phyloP scores from a whole-genome alignment of 2,888 invertebrate species.

The Drosophila pseudotakahashii region DNA sequence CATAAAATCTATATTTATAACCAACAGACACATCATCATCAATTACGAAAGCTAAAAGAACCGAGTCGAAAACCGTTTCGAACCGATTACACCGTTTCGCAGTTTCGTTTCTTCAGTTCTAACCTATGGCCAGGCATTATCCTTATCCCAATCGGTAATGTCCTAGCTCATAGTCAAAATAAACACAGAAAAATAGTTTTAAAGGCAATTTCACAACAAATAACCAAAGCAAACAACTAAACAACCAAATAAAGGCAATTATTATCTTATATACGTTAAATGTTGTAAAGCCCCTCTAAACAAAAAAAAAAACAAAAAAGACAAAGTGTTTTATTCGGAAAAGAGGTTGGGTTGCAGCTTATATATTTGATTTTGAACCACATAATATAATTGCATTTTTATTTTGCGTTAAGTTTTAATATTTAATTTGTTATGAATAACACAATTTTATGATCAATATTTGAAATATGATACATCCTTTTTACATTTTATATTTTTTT shows the following conservation, averaged over 20 bases:
- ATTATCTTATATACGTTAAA: conserved; percentile 78
- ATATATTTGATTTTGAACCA: no score
- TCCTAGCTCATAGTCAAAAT: conserved; percentile 7
- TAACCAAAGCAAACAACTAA: conserved; percentile 30
- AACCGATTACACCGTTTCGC: conserved; percentile 35
- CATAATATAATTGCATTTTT: not conserved
- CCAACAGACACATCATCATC: conserved; percentile 48
- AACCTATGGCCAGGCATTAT: conserved; percentile 3
- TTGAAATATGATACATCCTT: no score
- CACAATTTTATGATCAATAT: no score
- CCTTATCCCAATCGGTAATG: not conserved
- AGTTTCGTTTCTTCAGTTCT: conserved; percentile 28
- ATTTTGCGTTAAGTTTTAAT: not conserved
- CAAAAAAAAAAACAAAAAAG: conserved; percentile 8
- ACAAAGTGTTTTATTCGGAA: conserved; percentile 13
- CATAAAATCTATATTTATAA: conserved; percentile 9
- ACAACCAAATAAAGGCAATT: conserved; percentile 53
- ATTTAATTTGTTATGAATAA: not conserved
- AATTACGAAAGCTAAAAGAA: conserved; percentile 32
- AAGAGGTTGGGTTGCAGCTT: not conserved
- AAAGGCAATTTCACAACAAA: conserved; percentile 54
- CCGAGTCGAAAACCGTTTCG: conserved; percentile 36
- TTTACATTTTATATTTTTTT: no score
- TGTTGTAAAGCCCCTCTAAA: conserved; percentile 80
- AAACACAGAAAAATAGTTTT: conserved; percentile 35